Evolutionary conservation across 2,113 vertebrate genomes (phyloP).

Genomic region (Brachypteracias leptosomus): DNA sequence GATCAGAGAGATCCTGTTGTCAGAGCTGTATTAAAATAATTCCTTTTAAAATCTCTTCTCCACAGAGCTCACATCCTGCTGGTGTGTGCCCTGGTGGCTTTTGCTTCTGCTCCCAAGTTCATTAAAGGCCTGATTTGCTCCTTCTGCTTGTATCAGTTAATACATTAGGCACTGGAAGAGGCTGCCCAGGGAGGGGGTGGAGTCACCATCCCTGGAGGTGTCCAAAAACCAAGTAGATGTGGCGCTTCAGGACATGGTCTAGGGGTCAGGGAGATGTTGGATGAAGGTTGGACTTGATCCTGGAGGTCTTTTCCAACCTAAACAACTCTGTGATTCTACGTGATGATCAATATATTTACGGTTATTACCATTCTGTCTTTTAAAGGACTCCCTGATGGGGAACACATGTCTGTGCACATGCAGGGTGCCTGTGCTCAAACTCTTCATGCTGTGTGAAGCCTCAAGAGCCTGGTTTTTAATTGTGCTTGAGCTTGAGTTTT

Average conservation of each 20-base stretch:
- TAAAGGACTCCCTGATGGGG: background rate
- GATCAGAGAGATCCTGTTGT: background rate
- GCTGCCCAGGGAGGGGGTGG: no score
- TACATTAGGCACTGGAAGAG: no score
- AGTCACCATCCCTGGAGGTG: no score
- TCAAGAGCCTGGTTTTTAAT: background rate
- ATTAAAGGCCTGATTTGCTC: background rate
- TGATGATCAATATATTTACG: background rate
- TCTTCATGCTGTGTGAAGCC: rapidly evolving
- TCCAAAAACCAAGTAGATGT: no score
- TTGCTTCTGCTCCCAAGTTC: background rate
- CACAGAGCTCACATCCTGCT: background rate
- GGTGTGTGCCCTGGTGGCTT: background rate
- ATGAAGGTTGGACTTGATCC: no score
- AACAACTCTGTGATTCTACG: no score
- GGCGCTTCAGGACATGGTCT: no score
- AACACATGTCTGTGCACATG: rapidly evolving
- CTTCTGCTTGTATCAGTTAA: background rate
- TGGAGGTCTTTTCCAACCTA: no score
- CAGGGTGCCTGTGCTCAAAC: background rate
- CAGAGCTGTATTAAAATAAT: background rate
- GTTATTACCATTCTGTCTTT: background rate
- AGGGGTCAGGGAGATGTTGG: no score
- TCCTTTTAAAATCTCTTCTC: background rate
- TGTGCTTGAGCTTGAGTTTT: background rate